These are phyloP conservation scores for Episyrphus balteatus DNA, from an alignment of 1,140 invertebrate species.

Conservation along the genomic window DNA sequence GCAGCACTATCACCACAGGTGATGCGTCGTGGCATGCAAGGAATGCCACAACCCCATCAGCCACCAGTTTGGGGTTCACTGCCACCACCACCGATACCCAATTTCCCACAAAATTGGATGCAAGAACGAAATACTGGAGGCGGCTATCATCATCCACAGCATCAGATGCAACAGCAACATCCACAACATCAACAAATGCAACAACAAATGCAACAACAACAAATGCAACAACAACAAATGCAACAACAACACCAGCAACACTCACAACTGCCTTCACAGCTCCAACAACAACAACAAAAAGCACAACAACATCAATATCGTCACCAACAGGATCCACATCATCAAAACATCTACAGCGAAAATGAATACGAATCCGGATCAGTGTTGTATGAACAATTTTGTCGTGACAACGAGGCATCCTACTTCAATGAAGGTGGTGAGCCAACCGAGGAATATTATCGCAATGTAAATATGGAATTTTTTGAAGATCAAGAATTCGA, in stretches of 20 bases:
- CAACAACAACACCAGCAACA: too few species aligned
- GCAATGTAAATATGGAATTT: constrained; percentile 8
- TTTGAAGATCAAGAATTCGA: constrained; percentile 5
- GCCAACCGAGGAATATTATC: constrained; percentile 8
- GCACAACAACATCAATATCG: too few species aligned
- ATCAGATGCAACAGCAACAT: too few species aligned
- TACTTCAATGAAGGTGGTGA: constrained; percentile 5
- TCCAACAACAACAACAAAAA: neutral
- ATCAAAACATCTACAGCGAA: constrained; percentile 12
- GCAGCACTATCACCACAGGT: constrained; percentile 5
- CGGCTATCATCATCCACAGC: neutral
- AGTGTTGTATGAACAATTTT: constrained; percentile 36
- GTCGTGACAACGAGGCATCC: neutral
- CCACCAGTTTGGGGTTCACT: neutral
- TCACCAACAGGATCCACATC: neutral
- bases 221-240: neutral
- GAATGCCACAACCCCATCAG: neutral
- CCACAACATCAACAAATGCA: neutral
- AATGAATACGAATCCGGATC: constrained; percentile 45
- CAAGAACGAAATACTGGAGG: neutral
- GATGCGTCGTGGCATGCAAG: neutral
- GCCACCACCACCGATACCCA: constrained; percentile 3
- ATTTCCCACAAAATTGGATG: constrained; percentile 6
- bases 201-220: neutral
- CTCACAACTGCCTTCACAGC: too few species aligned